Evolutionary conservation across 2,888 invertebrate species (phyloP), one percentile per base, ranked within the genome.

Genomic region (Drosophila helvetica): DNA sequence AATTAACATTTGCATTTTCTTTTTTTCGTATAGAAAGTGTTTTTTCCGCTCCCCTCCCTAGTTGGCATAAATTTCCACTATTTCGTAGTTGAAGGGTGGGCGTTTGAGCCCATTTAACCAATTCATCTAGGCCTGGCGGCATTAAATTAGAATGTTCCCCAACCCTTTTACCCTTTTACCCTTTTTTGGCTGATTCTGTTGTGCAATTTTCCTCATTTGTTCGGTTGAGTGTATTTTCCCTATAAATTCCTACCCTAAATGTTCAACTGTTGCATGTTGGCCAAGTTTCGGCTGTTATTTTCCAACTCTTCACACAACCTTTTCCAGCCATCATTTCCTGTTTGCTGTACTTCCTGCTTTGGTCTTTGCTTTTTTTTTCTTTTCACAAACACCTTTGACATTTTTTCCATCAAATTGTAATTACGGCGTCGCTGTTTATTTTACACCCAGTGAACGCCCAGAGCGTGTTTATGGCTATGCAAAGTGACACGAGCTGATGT

Each of bases 1-100:
- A 83, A 84, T 81, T 86, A 84, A 86, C 68, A 82, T 87, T 87
- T 77, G 74, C 80, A 86, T 82, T 75, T 85, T 75, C 75, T 25
- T 82, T 74, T 85, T 77, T 79, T 22, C 4, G 27, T 61, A 22
- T 54, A 38, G 60, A 59, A 60, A 60, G 55, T 38, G 62, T 51
- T 33, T 48, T 30, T 22, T 30, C 56, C 3, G 7, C 43, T 0
- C 8, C 8, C 54, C 19, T 53, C n/a, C 12, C 9, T 50, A 9
- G 68, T 22, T 47, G 63, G 75, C 75, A 69, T 68, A 59, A 62
- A 82, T 79, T 85, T 75, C 53, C 71, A 82, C 81, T 75, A 60
- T 57, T 79, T 72, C 15, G 19, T 43, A 56, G 48, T 45, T 52
- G 51, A 42, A 7, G 25, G 25, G 25, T 7, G 8, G 27, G 50